phyloP scores from a whole-genome alignment of 1,140 invertebrate genomes.

The Aphidius gifuensis region DNA sequence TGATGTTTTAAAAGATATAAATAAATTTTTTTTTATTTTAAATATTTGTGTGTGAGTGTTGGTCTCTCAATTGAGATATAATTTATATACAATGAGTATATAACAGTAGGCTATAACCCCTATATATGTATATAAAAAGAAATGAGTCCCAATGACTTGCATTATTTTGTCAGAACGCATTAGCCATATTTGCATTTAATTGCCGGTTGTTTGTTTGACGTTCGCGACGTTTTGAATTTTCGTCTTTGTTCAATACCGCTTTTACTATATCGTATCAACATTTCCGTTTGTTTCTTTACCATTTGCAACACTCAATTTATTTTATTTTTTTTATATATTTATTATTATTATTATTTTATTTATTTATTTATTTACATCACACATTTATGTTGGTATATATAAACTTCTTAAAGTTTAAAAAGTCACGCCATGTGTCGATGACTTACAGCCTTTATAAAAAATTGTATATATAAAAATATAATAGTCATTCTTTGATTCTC shows the following conservation, averaged over 20 bases:
- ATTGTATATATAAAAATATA: neutral
- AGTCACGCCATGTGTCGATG: slow-evolving; percentile 23
- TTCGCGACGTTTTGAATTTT: slow-evolving; percentile 33
- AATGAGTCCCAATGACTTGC: slow-evolving; percentile 50
- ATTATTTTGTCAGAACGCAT: slow-evolving; percentile 48
- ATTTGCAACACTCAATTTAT: too few species aligned
- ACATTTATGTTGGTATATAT: slow-evolving; percentile 10
- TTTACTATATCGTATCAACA: slow-evolving; percentile 16
- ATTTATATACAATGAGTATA: slow-evolving; percentile 2
- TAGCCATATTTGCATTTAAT: slow-evolving; percentile 55
- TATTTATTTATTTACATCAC: slow-evolving; percentile 11
- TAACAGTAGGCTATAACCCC: neutral
- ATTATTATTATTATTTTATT: neutral
- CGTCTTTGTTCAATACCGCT: too few species aligned
- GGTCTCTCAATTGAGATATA: too few species aligned
- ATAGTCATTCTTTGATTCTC: neutral
- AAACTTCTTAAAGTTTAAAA: neutral
- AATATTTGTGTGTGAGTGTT: too few species aligned
- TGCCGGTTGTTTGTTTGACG: slow-evolving; percentile 55
- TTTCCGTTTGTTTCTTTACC: too few species aligned
- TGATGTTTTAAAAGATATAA: too few species aligned
- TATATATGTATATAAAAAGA: slow-evolving; percentile 26
- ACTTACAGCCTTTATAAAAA: neutral
- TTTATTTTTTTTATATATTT: slow-evolving; percentile 18
- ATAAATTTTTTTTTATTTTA: too few species aligned